These are phyloP conservation scores for Scyliorhinus canicula DNA, from an alignment of 2,797 vertebrate species.

Conservation along the genomic window DNA sequence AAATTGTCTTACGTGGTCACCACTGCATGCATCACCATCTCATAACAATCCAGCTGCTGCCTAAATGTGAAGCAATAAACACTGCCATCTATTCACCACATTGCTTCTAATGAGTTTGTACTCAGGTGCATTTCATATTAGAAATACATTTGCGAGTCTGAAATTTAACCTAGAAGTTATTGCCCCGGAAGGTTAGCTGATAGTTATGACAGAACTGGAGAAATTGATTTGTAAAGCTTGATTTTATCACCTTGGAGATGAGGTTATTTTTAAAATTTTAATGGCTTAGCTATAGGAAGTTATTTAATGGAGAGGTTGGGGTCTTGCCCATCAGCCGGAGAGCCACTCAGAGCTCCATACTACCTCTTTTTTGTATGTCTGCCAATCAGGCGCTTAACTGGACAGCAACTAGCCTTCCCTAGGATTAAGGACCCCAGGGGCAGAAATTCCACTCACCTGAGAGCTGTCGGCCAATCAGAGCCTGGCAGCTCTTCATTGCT, in stretches of 20 bases:
- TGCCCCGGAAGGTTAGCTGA: neutral
- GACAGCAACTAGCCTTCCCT: no score
- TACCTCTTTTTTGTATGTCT: no score
- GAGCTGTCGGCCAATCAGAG: no score
- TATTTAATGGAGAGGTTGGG: no score
- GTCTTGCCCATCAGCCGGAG: no score
- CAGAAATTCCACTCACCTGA: no score
- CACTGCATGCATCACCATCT: neutral
- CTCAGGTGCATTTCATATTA: neutral
- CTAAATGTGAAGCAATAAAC: neutral
- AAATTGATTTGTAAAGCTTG: neutral
- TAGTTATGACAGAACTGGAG: neutral
- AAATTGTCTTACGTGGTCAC: neutral
- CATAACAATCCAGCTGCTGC: neutral
- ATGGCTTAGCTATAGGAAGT: neutral
- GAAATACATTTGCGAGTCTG: neutral
- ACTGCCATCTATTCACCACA: neutral
- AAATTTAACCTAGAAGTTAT: neutral
- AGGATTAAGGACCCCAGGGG: no score
- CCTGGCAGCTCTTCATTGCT: no score
- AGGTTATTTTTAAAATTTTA: neutral
- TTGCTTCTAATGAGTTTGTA: neutral
- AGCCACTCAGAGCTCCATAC: no score
- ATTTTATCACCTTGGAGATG: neutral
- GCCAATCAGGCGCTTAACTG: no score